Conservation (phyloP, 2,888 invertebrate genomes). For the Brachyptera risi region DNA sequence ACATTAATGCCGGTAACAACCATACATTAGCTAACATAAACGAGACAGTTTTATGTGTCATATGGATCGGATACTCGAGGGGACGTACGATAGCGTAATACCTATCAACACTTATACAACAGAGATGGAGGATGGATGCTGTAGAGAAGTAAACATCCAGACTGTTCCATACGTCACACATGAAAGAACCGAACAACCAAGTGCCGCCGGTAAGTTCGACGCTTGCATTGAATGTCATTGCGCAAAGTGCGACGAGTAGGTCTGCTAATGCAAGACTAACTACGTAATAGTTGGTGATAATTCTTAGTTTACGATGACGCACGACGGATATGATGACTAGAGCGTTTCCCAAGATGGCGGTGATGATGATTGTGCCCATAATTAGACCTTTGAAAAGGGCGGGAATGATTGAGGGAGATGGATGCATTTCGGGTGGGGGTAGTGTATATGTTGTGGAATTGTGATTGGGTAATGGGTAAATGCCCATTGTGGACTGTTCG, state of each 20-base stretch:
- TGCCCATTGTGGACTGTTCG: constrained; percentile 16
- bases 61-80: constrained; percentile 86
- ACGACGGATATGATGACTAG: constrained; percentile 83
- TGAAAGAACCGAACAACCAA: constrained; percentile 85
- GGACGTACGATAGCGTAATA: constrained; percentile 93
- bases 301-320: constrained; percentile 73
- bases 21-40: constrained; percentile 86
- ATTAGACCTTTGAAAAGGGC: constrained; percentile 35
- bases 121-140: constrained; percentile 87
- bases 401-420: constrained; percentile 32
- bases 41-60: constrained; percentile 79
- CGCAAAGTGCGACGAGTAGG: constrained; percentile 85
- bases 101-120: constrained; percentile 73
- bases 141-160: constrained; percentile 91
- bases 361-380: constrained; percentile 82
- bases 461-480: not conserved
- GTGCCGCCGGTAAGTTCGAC: constrained; percentile 75
- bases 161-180: constrained; percentile 94
- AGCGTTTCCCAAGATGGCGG: constrained; percentile 88
- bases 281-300: constrained; percentile 93
- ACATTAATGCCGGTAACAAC: constrained; percentile 87
- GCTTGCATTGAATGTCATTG: constrained; percentile 90
- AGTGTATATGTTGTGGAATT: constrained; percentile 4
- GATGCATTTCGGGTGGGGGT: constrained; percentile 24
- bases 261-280: constrained; percentile 93